These are phyloP conservation scores for Omphaloscelis lunosa DNA, from an alignment of 2,888 invertebrate genomes.

Conservation along the genomic window DNA sequence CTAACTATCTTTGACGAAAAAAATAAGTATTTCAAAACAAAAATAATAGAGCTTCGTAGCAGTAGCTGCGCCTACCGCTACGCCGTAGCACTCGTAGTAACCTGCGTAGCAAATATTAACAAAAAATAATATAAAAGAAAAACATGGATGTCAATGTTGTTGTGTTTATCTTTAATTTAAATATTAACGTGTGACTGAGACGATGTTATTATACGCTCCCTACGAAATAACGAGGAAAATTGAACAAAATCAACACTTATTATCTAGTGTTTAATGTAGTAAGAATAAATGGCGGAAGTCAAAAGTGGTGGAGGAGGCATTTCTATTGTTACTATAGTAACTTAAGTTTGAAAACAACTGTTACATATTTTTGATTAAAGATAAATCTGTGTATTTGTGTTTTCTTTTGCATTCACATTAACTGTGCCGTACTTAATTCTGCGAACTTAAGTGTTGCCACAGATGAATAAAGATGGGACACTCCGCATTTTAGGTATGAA, in stretches of 20 bases:
- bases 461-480: no score
- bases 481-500: no score
- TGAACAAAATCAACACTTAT: slow-evolving; percentile 77
- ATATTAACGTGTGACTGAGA: slow-evolving; percentile 60
- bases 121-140: slow-evolving; percentile 25
- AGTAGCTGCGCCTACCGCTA: slow-evolving; percentile 6
- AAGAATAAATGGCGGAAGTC: slow-evolving; percentile 60
- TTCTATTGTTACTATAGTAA: not conserved
- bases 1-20: not conserved
- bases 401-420: no score
- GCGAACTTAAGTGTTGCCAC: no score
- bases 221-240: slow-evolving; percentile 75
- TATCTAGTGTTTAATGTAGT: slow-evolving; percentile 77
- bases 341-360: no score
- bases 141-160: slow-evolving; percentile 32
- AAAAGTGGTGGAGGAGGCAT: slow-evolving; percentile 44
- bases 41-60: slow-evolving; percentile 11
- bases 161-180: slow-evolving; percentile 66
- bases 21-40: fast-evolving
- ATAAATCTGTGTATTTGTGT: not conserved
- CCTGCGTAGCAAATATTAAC: slow-evolving; percentile 43
- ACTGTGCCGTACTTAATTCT: no score
- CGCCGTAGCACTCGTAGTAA: slow-evolving; percentile 47
- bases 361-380: not conserved
- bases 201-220: slow-evolving; percentile 64